Base-by-base conservation (phyloP, 2,888 invertebrate species). In the Homarus gammarus region DNA sequence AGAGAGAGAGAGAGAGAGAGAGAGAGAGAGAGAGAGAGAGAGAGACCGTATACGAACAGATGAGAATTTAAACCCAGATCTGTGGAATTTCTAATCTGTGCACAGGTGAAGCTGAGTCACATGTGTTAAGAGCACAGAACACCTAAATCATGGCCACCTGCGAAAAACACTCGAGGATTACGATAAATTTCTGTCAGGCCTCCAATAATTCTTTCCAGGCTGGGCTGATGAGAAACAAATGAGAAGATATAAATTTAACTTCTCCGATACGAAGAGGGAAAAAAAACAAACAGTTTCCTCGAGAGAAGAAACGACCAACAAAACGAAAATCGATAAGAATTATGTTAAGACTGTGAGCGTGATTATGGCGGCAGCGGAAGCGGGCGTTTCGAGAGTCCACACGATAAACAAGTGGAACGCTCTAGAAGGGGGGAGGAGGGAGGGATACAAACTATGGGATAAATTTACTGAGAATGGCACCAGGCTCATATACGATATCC, bases 321-420 rank as follows among this genome's bases (percentile, higher is more conserved):
- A 64, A 64, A 64, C 64, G 64, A 64, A 64, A 64, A 64, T 64
- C 64, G 64, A 64, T 64, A 27, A 64, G 31, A 64, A 64, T 64
- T 64, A 64, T 64, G 64, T 64, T 64, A 64, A 64, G 64, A 64
- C 8, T 64, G n/a, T 27, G 27, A 22, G 64, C 12, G 64, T 64
- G 64, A 64, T 64, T 64, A 64, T 64, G 64, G 64, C 64, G 6
- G 64, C 27, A 1, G 1, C 64, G 10, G n/a, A n/a, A n/a, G n/a
- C n/a, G n/a, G n/a, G 31, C 31, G 27, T 8, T 27, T 64, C 27
- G 3, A 64, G 6, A 64, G 6, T 27, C 64, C 22, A 3, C n/a
- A 27, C 3, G n/a, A 64, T n/a, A 64, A 64, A 27, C 0, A 22
- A 64, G 0, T 64, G 31, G 8, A 64, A 6, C 31, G 5, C 64